Evolutionary conservation across 2,888 invertebrate species (phyloP), one percentile per base, ranked within the genome.

Genomic region (Sicus ferrugineus): DNA sequence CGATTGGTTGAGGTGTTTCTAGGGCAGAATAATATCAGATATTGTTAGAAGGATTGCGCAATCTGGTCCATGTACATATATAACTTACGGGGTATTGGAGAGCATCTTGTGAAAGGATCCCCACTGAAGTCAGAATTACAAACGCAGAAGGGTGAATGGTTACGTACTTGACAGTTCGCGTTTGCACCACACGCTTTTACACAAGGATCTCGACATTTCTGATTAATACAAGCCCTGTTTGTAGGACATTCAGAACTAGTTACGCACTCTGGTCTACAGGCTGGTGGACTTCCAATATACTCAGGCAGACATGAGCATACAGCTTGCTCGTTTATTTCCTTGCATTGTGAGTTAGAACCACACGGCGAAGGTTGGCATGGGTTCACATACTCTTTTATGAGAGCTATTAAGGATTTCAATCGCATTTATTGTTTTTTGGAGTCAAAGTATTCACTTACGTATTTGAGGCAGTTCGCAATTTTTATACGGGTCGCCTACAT

Each of bases 141-240:
- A 67, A 88, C 89, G 81, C 94, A 94, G 74, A 92, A 89, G 0
- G 94, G 93, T 73, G 90, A 90, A 80, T 94, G 94, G 78, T 92
- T 92, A 54, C 90, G 87, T 2, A 92, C 91, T 80, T 89, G 88
- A 78, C 93, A 93, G 73, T 89, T 88, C 4, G 93, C 90, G 76
- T 90, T 89, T 66, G 88, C 86, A 46, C 90, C 90, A 75, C 90
- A 90, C 2, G 87, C 85, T 34, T 87, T 88, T 0, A 21, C 3
- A 73, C 91, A 92, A 28, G 91, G 91, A 81, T 91, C 89, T 6
- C 80, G 79, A 77, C 91, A 92, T 83, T 90, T 90, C 76, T 89
- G 88, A 75, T 89, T 88, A 26, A 89, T 80, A 75, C 92, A 92
- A 6, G 91, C 90, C 78, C 87, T 87, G 73, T 88, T 87, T 7